phyloP scores from a whole-genome alignment of 2,113 vertebrate genomes.

The Myotis brandtii region DNA sequence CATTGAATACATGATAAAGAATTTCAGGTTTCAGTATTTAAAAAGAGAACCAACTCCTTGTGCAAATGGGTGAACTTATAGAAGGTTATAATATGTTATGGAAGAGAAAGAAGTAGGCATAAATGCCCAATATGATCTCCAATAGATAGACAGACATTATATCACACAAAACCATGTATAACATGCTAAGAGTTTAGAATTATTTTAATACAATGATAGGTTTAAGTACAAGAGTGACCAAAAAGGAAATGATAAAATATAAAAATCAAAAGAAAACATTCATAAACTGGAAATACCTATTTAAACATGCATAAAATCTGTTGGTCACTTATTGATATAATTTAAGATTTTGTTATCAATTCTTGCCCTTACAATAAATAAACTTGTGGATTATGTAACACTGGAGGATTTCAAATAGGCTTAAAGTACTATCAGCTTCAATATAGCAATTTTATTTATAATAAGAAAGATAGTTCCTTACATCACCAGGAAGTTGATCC shows the following conservation, averaged over 20 bases:
- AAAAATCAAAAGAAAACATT: not conserved
- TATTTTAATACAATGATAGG: not conserved
- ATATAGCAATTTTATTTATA: not conserved
- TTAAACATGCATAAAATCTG: not conserved
- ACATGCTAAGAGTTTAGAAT: not conserved
- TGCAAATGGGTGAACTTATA: not conserved
- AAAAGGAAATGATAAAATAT: not conserved
- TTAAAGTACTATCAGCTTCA: not conserved
- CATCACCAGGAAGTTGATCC: conserved; percentile 90
- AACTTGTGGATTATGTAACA: not conserved
- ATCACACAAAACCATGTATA: not conserved
- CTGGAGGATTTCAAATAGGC: not conserved
- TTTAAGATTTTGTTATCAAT: not conserved
- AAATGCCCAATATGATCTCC: not conserved
- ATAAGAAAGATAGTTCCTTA: conserved; percentile 81
- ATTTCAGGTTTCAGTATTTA: not conserved
- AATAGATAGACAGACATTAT: not conserved
- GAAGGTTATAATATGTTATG: not conserved
- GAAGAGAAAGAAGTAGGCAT: not conserved
- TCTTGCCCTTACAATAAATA: not conserved
- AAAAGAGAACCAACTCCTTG: not conserved
- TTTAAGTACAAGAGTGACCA: not conserved
- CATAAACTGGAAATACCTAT: not conserved
- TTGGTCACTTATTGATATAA: not conserved
- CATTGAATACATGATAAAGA: not conserved